Evolutionary conservation across 1,140 invertebrate genomes (phyloP), one percentile per base, ranked within the genome.

Genomic region (Ips typographus): DNA sequence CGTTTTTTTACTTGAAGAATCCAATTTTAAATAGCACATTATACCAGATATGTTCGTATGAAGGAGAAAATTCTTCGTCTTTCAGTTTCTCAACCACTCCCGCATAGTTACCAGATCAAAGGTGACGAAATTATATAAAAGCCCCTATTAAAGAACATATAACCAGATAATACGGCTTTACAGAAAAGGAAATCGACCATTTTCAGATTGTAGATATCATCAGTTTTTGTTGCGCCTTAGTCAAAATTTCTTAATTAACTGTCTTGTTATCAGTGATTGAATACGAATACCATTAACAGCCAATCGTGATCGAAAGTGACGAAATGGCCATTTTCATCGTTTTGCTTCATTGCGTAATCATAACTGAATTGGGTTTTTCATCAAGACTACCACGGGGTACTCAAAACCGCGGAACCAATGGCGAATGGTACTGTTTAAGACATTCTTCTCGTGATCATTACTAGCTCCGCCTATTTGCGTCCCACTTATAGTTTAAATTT

Each of bases 381-480:
- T 60, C 39, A 55, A 60, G 42, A 42, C 40, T 22, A 37, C 58
- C 58, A 40, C 42, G 40, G 58, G 41, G 39, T 58, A 4, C 38
- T 57, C 37, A 22, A 22, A 57, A 37, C 47, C 22, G 40, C 40
- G 40, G 52, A 58, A 65, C 64, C 64, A 65, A 65, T 65, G n/a
- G 64, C 51, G 40, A 65, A 57, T 38, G 37, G 62, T 55, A 65
- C 40, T 57, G 41, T 65, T 56, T 57, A 65, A 65, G 55, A 47
- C 52, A 65, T 65, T 58, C 53, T 65, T 65, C 58, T 60, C 53
- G 64, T 58, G 64, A 65, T 65, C 53, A 40, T 65, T 47, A 49
- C 55, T 57, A 37, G 55, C 64, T 65, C 64, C 64, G 64, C 64
- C 64, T 65, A 22, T 37, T 22, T 37, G 39, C 52, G 40, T 65